Evolutionary conservation across 2,888 invertebrate species (phyloP).

Genomic region (Chromoteleia sp.): DNA sequence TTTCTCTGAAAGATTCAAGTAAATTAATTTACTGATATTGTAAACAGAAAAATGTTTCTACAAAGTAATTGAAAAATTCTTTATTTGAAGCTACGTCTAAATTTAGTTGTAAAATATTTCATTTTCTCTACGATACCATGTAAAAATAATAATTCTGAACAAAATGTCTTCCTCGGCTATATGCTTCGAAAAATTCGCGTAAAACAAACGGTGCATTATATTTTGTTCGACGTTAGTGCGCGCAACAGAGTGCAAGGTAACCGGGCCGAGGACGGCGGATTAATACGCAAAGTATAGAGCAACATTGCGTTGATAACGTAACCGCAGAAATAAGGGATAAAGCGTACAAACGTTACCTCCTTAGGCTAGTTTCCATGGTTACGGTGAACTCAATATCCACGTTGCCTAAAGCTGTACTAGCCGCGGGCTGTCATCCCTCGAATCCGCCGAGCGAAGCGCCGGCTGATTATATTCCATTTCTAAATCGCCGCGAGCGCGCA

Average conservation of each 20-base stretch:
- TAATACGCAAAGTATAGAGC: conserved; percentile 71
- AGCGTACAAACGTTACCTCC: conserved; percentile 82
- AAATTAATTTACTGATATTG: too few relatives aligned
- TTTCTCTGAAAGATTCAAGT: too few relatives aligned
- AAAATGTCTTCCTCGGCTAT: neutral
- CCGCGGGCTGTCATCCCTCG: conserved; percentile 83
- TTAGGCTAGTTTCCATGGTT: conserved; percentile 82
- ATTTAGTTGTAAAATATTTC: too few relatives aligned
- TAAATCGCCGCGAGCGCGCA: conserved; percentile 77
- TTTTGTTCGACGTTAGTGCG: conserved; percentile 11
- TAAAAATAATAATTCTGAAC: neutral
- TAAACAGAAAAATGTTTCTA: too few relatives aligned
- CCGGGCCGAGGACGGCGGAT: conserved; percentile 62
- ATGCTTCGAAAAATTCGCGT: neutral
- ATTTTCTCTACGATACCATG: too few relatives aligned
- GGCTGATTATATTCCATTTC: conserved; percentile 85
- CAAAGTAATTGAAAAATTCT: too few relatives aligned
- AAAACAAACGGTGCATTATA: conserved; percentile 30
- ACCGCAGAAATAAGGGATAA: conserved; percentile 83
- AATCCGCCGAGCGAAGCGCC: conserved; percentile 81
- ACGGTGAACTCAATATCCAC: conserved; percentile 84
- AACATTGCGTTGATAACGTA: conserved; percentile 77
- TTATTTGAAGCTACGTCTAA: too few relatives aligned
- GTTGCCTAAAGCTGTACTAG: conserved; percentile 76
- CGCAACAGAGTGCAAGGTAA: conserved; percentile 29